Evolutionary conservation across 1,140 invertebrate genomes (phyloP).

Genomic region (Trialeurodes vaporariorum): DNA sequence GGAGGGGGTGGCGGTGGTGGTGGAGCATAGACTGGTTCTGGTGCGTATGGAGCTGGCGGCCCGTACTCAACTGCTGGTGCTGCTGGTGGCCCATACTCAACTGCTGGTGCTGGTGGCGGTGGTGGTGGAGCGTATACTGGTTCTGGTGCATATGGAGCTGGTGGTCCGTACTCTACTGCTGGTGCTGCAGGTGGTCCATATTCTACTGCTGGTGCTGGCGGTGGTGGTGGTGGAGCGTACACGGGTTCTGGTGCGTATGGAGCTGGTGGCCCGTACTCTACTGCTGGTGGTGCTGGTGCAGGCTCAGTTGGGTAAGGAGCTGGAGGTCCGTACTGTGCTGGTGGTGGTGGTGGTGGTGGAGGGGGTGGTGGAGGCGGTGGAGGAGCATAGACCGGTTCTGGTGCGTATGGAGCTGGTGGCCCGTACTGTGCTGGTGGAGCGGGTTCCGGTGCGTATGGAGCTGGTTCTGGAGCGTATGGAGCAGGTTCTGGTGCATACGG

Average conservation of each 20-base stretch:
- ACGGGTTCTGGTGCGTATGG: neutral
- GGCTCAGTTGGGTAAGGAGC: neutral
- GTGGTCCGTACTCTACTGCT: neutral
- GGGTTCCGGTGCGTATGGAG: too few relatives aligned
- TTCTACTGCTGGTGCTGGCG: neutral
- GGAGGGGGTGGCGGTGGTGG: neutral
- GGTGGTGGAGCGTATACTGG: neutral
- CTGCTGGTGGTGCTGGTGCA: neutral
- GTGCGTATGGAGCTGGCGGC: neutral
- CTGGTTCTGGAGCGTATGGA: too few relatives aligned
- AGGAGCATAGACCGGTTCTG: neutral
- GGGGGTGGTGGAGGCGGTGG: neutral
- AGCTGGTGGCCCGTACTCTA: neutral
- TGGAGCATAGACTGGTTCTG: neutral
- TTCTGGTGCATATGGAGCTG: neutral
- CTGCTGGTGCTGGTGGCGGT: neutral
- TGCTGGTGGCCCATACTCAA: neutral
- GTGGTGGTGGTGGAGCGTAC: neutral
- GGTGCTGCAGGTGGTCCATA: neutral
- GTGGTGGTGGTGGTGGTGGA: neutral
- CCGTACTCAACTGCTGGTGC: neutral
- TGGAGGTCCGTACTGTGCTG: neutral
- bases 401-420: too few relatives aligned
- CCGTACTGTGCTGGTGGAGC: too few relatives aligned
- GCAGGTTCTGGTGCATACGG: too few relatives aligned